Evolutionary conservation across 2,888 invertebrate species (phyloP).

Genomic region (Sepiola atlantica): DNA sequence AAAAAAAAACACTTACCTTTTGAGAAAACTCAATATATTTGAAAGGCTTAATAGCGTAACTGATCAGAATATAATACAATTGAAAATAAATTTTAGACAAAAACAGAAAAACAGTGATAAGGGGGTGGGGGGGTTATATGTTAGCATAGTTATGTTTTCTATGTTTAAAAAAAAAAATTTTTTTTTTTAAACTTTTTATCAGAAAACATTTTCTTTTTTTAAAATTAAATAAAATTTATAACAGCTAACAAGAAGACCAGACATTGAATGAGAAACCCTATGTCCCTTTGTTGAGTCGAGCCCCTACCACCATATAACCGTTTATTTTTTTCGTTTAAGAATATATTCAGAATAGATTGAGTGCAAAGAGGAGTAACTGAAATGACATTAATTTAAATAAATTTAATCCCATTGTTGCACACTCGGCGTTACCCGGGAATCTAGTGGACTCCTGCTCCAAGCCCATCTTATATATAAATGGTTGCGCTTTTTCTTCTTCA

Average conservation of each 20-base stretch:
- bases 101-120: neutral
- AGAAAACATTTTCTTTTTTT: neutral
- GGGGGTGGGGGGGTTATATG: neutral
- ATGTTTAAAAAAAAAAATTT: neutral
- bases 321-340: too few species aligned
- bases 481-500: too few species aligned
- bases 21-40: conserved; percentile 37
- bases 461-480: too few species aligned
- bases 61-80: neutral
- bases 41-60: conserved; percentile 32
- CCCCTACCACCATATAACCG: too few species aligned
- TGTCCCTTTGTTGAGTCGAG: neutral
- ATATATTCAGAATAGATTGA: too few species aligned
- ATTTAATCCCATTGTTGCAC: too few species aligned
- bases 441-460: too few species aligned
- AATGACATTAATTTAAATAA: too few species aligned
- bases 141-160: neutral
- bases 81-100: neutral
- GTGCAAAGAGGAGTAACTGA: too few species aligned
- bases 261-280: neutral
- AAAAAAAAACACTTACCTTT: neutral
- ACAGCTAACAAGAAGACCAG: neutral
- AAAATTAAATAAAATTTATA: neutral
- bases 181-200: neutral
- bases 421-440: too few species aligned